Percentiles rank a stretch among this genome's conserved stretches.
Evolutionary conservation across 2,888 invertebrate genomes (phyloP).

Genomic region (Perdita meconis): DNA sequence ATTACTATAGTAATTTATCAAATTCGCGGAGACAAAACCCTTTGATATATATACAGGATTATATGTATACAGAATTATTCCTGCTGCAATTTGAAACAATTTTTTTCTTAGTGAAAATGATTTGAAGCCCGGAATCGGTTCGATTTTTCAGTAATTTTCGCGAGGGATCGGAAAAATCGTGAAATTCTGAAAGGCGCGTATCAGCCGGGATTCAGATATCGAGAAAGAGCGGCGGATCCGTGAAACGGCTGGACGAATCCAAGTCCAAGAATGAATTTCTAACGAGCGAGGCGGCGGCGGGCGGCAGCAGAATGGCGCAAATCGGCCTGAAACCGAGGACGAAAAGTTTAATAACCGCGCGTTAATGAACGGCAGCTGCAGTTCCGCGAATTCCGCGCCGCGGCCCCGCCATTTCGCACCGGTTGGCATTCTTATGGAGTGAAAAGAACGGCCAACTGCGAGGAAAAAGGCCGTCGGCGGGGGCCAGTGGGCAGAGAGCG

Average conservation of each 20-base stretch:
- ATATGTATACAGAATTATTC: too few species aligned
- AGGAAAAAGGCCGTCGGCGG: background rate
- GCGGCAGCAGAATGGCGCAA: constrained; percentile 52
- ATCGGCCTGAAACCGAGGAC: constrained; percentile 55
- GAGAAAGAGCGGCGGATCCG: constrained; percentile 23
- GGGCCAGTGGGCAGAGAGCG: background rate
- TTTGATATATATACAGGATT: too few species aligned
- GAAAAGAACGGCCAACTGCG: constrained; percentile 48
- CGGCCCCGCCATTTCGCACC: constrained; percentile 43
- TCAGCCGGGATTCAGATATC: background rate
- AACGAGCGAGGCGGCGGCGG: constrained; percentile 57
- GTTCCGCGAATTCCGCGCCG: constrained; percentile 61
- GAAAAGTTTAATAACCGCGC: constrained; percentile 68
- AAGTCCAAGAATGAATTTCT: constrained; percentile 52
- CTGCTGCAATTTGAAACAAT: too few species aligned
- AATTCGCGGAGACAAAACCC: too few species aligned
- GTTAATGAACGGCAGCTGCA: constrained; percentile 67
- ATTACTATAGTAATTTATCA: too few species aligned
- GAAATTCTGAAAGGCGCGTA: too few species aligned
- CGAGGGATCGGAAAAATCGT: too few species aligned
- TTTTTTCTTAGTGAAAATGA: too few species aligned
- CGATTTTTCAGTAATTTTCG: too few species aligned
- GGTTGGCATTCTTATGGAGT: constrained; percentile 51
- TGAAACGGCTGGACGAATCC: background rate
- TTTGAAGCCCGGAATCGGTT: too few species aligned